Evolutionary conservation across 2,113 vertebrate genomes (phyloP), one percentile per base, ranked within the genome.

Genomic region (Cyprinodon tularosa): DNA sequence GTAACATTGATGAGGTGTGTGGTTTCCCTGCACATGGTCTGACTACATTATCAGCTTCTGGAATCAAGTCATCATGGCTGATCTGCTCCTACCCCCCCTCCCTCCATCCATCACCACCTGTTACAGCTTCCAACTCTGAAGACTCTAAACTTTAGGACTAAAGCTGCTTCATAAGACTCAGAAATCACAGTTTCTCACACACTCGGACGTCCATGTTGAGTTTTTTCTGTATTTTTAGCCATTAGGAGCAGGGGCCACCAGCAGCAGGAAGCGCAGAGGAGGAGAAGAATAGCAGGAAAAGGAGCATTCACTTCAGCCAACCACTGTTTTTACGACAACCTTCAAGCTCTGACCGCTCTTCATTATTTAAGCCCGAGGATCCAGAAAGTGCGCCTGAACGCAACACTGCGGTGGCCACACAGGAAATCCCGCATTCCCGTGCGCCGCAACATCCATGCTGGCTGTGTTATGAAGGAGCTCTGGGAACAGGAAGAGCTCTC

Each of bases 221-320:
- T 65, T 79, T 81, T 79, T 80, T 42, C 9, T 53, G 89, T 94
- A 93, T 94, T 94, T 94, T 90, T 94, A 94, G 93, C 86, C 88
- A 88, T 89, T 84, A 88, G 91, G 83, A 77, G 82, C 89, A 78
- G 84, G 72, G 89, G 86, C 83, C 90, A 89, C 77, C 88, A 71
- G 82, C 89, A 91, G 93, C 94, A 94, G 94, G 94, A 95, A 94
- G 92, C 91, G 82, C 89, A 91, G 86, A 75, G 74, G 90, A 80
- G 73, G 82, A 94, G 93, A 95, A 95, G 93, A 95, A 94, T 94
- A 75, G 93, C 94, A 95, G 94, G 94, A 95, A 95, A 53, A 94
- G 89, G 88, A 90, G 90, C 86, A 84, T 92, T 92, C 81, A 90
- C 84, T 84, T 82, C 89, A 78, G 87, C 81, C 85, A 82, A 66